These are phyloP conservation scores for Hystrix cristata DNA, from an alignment of 2,113 vertebrate genomes.

Conservation along the genomic window DNA sequence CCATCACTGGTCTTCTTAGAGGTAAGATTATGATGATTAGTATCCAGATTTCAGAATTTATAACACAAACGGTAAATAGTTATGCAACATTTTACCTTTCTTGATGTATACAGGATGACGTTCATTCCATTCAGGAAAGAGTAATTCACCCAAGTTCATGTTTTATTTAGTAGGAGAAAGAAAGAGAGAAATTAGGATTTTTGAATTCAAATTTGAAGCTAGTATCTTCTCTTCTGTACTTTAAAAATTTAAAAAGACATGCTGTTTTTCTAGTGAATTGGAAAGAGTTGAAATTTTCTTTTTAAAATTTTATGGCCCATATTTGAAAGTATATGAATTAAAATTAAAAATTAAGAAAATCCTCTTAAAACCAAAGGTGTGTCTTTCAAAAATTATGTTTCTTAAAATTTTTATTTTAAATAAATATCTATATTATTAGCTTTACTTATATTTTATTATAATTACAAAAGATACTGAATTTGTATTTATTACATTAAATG, in stretches of 20 bases:
- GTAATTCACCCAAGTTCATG: not conserved
- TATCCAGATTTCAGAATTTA: not conserved
- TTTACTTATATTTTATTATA: not conserved
- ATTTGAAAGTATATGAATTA: not conserved
- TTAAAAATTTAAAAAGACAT: not conserved
- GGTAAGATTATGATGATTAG: no score
- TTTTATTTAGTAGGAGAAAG: not conserved
- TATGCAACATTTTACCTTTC: not conserved
- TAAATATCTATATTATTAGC: not conserved
- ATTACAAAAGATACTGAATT: not conserved
- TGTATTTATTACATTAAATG: not conserved
- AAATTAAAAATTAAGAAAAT: not conserved
- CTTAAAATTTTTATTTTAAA: not conserved
- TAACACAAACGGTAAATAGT: not conserved
- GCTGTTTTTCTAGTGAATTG: not conserved
- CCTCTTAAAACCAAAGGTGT: not conserved
- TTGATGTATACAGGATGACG: no score
- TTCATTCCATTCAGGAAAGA: not conserved
- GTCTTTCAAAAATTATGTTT: not conserved
- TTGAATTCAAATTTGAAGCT: not conserved
- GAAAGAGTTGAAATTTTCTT: not conserved
- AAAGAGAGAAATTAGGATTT: not conserved
- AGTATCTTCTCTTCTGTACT: not conserved
- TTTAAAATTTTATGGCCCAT: not conserved
- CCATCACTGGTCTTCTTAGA: not conserved